Conservation (phyloP, 2,113 vertebrate genomes). For the Triplophysa siluroides region DNA sequence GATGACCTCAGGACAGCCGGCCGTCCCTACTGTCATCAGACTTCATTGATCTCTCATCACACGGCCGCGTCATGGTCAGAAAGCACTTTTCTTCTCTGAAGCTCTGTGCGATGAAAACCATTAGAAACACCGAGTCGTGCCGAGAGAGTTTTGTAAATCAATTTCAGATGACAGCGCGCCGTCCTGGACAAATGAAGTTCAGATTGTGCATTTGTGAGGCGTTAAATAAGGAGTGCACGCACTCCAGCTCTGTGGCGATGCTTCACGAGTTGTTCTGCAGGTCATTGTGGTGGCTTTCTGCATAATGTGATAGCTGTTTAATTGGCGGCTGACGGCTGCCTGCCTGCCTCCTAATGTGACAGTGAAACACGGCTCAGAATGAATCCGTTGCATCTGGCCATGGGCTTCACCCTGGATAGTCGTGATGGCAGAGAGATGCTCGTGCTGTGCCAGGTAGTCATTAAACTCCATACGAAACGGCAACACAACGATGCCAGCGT, state of each 20-base stretch:
- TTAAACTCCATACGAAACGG: constrained; percentile 43
- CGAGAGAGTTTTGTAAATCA: background rate
- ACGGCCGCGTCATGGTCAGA: too few relatives aligned
- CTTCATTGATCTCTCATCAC: too few relatives aligned
- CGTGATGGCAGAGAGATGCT: constrained; percentile 56
- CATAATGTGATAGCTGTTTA: constrained; percentile 46
- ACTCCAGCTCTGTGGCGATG: constrained; percentile 1
- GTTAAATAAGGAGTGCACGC: constrained; percentile 42
- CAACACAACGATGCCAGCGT: constrained; percentile 56
- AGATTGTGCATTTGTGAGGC: constrained; percentile 38
- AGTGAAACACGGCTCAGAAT: constrained; percentile 51
- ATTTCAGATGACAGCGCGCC: background rate
- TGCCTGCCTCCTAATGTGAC: constrained; percentile 33
- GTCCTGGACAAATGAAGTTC: constrained; percentile 5
- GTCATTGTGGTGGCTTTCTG: constrained; percentile 37
- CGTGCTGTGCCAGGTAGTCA: constrained; percentile 59
- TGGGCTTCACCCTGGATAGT: constrained; percentile 58
- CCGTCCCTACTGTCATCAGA: too few relatives aligned
- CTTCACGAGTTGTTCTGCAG: constrained; percentile 35
- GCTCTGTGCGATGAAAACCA: too few relatives aligned
- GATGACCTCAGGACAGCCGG: too few relatives aligned
- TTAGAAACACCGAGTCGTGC: too few relatives aligned
- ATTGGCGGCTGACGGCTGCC: constrained; percentile 27
- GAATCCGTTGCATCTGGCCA: constrained; percentile 63
- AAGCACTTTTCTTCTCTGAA: too few relatives aligned